Conservation (phyloP, 2,113 vertebrate genomes). For the Catharus bicknelli region DNA sequence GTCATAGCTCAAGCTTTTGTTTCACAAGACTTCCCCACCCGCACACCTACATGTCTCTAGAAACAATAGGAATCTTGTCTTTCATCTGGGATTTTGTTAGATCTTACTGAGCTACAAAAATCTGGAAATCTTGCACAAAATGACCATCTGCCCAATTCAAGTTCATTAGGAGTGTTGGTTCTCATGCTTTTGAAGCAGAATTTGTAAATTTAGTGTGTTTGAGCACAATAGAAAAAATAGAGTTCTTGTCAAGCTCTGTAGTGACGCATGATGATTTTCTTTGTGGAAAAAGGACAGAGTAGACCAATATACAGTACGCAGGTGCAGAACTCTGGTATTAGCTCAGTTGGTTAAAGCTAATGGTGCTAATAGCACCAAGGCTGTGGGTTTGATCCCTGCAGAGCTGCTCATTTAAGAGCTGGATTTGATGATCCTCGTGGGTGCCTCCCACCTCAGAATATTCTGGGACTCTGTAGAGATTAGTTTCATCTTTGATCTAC, state of each 20-base stretch:
- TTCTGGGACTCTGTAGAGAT: not conserved
- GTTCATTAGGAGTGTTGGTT: not conserved
- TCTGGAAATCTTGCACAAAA: not conserved
- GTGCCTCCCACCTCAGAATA: not conserved
- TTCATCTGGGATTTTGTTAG: not conserved
- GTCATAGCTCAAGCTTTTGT: not conserved
- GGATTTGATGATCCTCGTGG: too few relatives aligned
- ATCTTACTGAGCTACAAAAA: not conserved
- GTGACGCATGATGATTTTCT: not conserved
- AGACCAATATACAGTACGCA: rapidly evolving
- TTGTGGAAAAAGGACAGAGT: not conserved
- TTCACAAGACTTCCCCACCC: not conserved
- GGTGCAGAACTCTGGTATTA: not conserved
- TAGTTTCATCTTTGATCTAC: not conserved
- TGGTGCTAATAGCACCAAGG: not conserved
- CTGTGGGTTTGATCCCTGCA: not conserved
- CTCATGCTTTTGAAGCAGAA: not conserved
- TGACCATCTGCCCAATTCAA: not conserved
- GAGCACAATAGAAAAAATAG: not conserved
- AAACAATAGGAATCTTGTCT: not conserved
- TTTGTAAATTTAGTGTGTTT: not conserved
- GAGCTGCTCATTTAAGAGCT: not conserved
- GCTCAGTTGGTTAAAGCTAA: not conserved
- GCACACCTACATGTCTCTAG: too few relatives aligned
- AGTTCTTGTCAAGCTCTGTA: not conserved